Conservation (phyloP, 2,113 vertebrate genomes). For the Macquaria ambigua region DNA sequence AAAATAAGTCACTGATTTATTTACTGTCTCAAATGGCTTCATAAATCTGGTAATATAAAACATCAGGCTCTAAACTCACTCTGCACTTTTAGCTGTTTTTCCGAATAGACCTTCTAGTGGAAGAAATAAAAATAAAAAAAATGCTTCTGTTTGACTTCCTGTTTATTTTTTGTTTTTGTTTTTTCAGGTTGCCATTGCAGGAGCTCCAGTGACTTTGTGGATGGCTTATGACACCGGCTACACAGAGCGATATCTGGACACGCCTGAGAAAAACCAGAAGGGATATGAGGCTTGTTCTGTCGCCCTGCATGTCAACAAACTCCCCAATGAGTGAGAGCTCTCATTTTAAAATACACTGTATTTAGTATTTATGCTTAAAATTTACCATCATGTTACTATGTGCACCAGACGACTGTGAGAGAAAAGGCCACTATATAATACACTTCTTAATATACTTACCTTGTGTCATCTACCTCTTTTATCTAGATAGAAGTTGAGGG, state of each 20-base stretch:
- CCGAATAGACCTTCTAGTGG: not conserved
- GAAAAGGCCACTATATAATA: not conserved
- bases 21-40: not conserved
- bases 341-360: not conserved
- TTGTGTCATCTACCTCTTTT: not conserved
- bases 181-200: conserved; percentile 92
- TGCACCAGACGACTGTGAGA: not conserved
- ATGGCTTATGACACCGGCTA: conserved; percentile 97
- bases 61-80: not conserved
- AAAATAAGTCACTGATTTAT: too few species aligned
- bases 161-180: not conserved
- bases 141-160: not conserved
- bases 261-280: conserved; percentile 93
- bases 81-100: not conserved
- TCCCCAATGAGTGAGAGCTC: conserved; percentile 92
- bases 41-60: not conserved
- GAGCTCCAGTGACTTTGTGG: conserved; percentile 95
- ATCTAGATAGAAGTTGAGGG: too few species aligned
- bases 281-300: conserved; percentile 95
- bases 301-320: conserved; percentile 94
- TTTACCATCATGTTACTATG: not conserved
- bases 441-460: not conserved
- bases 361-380: not conserved
- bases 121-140: not conserved
- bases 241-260: conserved; percentile 95